Evolutionary conservation across 92 coral and sea anemone genomes (phyloP).

Genomic region (Phenganax subtilis): DNA sequence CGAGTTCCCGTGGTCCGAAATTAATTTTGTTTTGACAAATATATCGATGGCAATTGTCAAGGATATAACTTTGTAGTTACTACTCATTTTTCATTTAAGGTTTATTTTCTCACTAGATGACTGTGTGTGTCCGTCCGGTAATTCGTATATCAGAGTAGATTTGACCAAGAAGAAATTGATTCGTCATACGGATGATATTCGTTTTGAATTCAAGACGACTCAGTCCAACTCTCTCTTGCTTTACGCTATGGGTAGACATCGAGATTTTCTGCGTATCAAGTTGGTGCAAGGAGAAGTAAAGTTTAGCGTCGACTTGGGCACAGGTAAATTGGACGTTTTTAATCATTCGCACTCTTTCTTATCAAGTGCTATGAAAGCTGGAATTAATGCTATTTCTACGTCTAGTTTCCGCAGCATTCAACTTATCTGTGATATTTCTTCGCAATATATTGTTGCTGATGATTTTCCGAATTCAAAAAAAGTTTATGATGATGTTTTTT

Average conservation of each 20-base stretch:
- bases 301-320: slow-evolving; percentile 34
- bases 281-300: slow-evolving; percentile 23
- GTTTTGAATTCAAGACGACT: slow-evolving; percentile 28
- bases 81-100: neutral
- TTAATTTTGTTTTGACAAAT: no score
- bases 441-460: no score
- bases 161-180: slow-evolving; percentile 8
- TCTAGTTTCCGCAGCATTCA: neutral
- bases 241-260: slow-evolving; percentile 39
- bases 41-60: no score
- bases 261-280: slow-evolving; percentile 28
- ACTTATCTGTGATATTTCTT: no score
- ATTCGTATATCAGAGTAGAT: slow-evolving; percentile 20
- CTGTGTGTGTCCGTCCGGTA: slow-evolving; percentile 37
- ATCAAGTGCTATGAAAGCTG: no score
- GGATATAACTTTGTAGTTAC: no score
- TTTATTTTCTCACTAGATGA: slow-evolving; percentile 9
- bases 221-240: slow-evolving; percentile 20
- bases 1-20: no score
- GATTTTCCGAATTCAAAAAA: neutral
- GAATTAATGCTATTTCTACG: neutral
- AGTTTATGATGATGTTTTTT: neutral
- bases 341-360: no score
- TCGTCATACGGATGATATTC: slow-evolving; percentile 36
- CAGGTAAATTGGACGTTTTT: slow-evolving; percentile 15